Evolutionary conservation across 2,888 invertebrate genomes (phyloP), one percentile per base, ranked within the genome.

Genomic region (Synergus umbraculus): DNA sequence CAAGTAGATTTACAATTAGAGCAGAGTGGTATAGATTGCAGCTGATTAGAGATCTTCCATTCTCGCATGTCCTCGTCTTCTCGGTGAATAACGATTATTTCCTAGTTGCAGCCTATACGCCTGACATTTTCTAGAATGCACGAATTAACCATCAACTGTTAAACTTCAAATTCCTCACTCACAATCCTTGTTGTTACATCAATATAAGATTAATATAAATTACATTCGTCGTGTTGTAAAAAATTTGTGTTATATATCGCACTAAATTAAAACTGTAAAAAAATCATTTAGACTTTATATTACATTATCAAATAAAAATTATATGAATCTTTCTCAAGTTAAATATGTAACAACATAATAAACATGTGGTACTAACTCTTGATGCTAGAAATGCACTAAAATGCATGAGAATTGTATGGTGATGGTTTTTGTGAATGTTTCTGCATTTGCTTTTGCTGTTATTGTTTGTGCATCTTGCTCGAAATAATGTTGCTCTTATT

Each of bases 41-140:
- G 54, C 37, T 54, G 5, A 13, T 73, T 73, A 73, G 73, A 54
- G 54, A 54, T 73, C 54, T 69, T 49, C 69, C 69, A 15, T 69
- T 69, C 46, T 73, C 73, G 73, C 73, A 73, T 73, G 73, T 54
- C 73, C 37, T 73, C 49, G 73, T 49, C 73, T 73, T 73, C 54
- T 73, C n/a, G 41, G 54, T 41, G 54, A 73, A 73, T 73, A 73
- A 73, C 13, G 29, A 67, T 67, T 67, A 29, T 67, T 67, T 22
- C 22, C 67, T 46, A 67, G 46, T 46, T 43, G 22, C 29, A 63
- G 7, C 63, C 63, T 29, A 5, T 46, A 46, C 22, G 67, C 67
- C 67, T 67, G 66, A 66, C 10, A 66, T 66, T 44, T 43, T 66
- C 1, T 66, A 66, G 10, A 66, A 37, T 54, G 73, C 73, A 73